Percentiles rank a stretch among this genome's conserved stretches.
These are phyloP conservation scores for Ammospiza nelsoni DNA, from an alignment of 2,113 vertebrate genomes.

Conservation along the genomic window DNA sequence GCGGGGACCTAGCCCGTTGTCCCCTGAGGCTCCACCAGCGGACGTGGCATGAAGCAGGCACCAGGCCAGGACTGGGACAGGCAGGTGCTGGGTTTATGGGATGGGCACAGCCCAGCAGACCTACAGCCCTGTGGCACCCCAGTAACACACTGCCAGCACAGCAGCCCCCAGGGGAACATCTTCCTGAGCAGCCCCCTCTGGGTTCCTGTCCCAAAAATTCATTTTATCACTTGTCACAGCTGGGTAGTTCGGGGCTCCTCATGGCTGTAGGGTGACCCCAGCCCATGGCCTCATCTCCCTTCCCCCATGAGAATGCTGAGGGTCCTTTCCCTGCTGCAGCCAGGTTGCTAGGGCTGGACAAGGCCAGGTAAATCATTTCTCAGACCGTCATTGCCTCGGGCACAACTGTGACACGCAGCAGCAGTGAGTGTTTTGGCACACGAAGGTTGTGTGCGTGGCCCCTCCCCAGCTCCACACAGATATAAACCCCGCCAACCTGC, in stretches of 20 bases:
- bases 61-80: neutral
- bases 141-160: fast-evolving
- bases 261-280: neutral
- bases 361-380: slow-evolving; percentile 53
- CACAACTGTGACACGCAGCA: neutral
- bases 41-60: neutral
- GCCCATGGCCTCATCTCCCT: neutral
- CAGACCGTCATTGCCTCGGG: slow-evolving; percentile 23
- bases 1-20: fast-evolving
- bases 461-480: neutral
- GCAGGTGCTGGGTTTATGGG: fast-evolving
- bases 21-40: fast-evolving
- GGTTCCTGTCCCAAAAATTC: neutral
- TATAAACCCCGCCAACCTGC: neutral
- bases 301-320: neutral
- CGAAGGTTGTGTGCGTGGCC: neutral
- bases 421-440: neutral
- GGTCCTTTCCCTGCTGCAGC: neutral
- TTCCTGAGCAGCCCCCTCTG: neutral
- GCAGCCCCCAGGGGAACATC: neutral
- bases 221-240: neutral
- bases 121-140: neutral
- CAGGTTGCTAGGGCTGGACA: neutral
- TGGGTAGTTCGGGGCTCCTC: neutral
- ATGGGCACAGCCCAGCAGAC: neutral